These are phyloP conservation scores for Aphis gossypii DNA, from an alignment of 1,140 invertebrate genomes.

Conservation along the genomic window DNA sequence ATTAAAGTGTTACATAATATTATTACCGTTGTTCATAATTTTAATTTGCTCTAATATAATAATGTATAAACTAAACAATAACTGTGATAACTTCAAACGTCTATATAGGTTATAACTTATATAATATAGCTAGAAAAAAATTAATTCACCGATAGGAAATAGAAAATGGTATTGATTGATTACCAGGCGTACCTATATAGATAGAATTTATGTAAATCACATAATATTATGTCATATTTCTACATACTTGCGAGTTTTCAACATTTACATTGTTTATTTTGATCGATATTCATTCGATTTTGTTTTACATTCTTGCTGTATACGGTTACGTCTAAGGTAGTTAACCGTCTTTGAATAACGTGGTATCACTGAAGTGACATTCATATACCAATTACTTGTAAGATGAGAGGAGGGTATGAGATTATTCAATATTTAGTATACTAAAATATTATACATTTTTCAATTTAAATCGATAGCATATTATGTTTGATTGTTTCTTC, in stretches of 20 bases:
- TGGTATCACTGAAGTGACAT: neutral
- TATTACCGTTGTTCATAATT: neutral
- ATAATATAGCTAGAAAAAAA: neutral
- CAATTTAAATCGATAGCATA: neutral
- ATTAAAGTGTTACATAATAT: neutral
- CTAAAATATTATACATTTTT: neutral
- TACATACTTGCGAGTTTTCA: neutral
- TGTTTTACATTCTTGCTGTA: neutral
- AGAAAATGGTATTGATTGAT: neutral
- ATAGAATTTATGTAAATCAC: neutral
- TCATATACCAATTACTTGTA: neutral
- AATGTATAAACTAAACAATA: neutral
- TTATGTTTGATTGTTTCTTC: neutral
- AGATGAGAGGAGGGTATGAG: neutral
- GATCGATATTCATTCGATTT: neutral
- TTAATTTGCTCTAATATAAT: neutral
- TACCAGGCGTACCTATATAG: neutral
- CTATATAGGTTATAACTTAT: neutral
- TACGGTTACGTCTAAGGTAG: neutral
- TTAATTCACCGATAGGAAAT: neutral
- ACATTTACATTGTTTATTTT: slow-evolving; percentile 12
- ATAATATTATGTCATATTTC: neutral
- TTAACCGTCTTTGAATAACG: neutral
- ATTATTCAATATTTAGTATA: neutral
- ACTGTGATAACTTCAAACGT: neutral